Evolutionary conservation across 2,113 vertebrate species (phyloP), one percentile per base, ranked within the genome.

Genomic region (Psittacula cyanocephala): DNA sequence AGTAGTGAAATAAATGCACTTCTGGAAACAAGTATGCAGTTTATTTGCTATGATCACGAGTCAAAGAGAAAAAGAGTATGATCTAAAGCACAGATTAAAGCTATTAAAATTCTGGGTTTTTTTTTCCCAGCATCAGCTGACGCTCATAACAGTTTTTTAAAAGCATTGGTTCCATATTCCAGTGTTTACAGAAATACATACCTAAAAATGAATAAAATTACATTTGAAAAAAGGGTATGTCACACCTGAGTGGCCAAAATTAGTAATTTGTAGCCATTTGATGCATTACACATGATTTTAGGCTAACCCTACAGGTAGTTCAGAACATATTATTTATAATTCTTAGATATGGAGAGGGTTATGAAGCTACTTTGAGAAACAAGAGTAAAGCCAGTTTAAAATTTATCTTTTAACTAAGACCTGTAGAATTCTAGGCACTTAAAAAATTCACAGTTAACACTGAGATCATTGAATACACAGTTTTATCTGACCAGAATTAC

Each of bases 331-430:
- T 77, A 83, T 92, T 91, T 95, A 68, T 94, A 92, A 89, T 88
- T 95, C 65, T 94, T 83, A 69, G 71, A 57, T 92, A 49, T 74
- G 33, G 39, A 91, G 11, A 84, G 68, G 86, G 63, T 55, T 52
- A 87, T 35, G 78, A 86, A 84, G 18, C n/a, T 76, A 86, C 35
- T 93, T 78, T 77, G 31, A 90, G 37, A 90, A 95, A 81, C 84
- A n/a, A 95, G 28, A 55, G 75, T 86, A 87, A 86, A 79, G 43
- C 22, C 44, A 91, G 63, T 88, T 93, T 95, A 70, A 81, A 95
- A 17, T 7, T 2, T 39, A 39, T 41, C 17, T 7, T 64, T 81
- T 74, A 52, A 52, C 6, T 28, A 81, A 90, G 25, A 68, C 57
- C 43, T 90, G 22, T 72, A 44, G 14, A 11, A 46, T 37, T 69